Conservation (phyloP, 2,888 invertebrate genomes). For the Drosophila anomalipes region DNA sequence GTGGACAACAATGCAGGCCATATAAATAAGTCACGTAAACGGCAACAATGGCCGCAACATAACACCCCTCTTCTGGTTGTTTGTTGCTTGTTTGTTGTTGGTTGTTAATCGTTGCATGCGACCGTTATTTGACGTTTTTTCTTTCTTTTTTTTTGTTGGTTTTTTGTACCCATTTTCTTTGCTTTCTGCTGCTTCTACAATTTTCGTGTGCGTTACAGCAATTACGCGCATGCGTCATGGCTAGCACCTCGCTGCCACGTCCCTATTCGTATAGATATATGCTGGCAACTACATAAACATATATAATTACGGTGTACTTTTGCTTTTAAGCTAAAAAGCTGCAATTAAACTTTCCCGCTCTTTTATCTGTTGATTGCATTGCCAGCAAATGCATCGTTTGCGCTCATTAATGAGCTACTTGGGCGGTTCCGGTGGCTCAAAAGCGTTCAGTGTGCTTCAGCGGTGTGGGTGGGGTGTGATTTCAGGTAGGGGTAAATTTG, state of each 20-base stretch:
- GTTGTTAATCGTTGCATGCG: slow-evolving; percentile 22
- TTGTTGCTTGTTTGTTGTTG: slow-evolving; percentile 16
- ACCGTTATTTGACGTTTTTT: slow-evolving; percentile 9
- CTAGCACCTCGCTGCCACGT: background rate
- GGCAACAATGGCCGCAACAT: slow-evolving; percentile 27
- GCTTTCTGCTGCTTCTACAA: slow-evolving; percentile 13
- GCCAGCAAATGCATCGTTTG: slow-evolving; percentile 70
- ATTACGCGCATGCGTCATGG: slow-evolving; percentile 80
- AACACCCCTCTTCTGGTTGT: slow-evolving; percentile 10
- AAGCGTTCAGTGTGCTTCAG: background rate
- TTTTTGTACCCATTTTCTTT: background rate
- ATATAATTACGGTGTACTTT: slow-evolving; percentile 66
- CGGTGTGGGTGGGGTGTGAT: background rate
- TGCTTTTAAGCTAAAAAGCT: slow-evolving; percentile 65
- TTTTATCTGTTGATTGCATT: slow-evolving; percentile 69
- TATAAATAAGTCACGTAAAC: slow-evolving; percentile 59
- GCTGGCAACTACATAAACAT: slow-evolving; percentile 6
- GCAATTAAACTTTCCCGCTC: slow-evolving; percentile 80
- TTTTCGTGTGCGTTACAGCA: slow-evolving; percentile 61
- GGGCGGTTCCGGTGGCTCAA: slow-evolving; percentile 35
- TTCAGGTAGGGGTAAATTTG: slow-evolving; percentile 5
- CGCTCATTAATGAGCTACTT: slow-evolving; percentile 59
- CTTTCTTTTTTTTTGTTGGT: background rate
- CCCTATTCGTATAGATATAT: background rate
- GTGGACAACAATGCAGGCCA: slow-evolving; percentile 53